A percentile compares a stretch with the other conserved stretches of the same genome.
These are phyloP conservation scores for Agapostemon virescens DNA, from an alignment of 2,888 invertebrate species.

Conservation along the genomic window DNA sequence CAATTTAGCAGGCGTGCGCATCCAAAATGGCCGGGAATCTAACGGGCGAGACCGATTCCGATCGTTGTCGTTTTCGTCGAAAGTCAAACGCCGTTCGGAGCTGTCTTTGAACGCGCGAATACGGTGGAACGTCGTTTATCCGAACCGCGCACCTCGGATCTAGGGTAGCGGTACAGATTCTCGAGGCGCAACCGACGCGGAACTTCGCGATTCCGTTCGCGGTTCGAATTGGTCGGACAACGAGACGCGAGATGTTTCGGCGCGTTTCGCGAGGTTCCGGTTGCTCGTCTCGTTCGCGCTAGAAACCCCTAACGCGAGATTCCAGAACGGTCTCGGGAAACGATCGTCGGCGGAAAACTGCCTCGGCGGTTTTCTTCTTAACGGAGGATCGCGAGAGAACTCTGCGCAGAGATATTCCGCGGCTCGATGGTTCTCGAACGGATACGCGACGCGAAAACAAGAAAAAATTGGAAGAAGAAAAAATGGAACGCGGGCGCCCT, in stretches of 20 bases:
- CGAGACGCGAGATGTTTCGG: too few relatives aligned
- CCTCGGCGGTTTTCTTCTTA: neutral
- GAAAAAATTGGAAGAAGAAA: neutral
- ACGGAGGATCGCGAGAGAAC: neutral
- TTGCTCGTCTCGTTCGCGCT: too few relatives aligned
- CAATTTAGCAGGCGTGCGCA: constrained; percentile 49
- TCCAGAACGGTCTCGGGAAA: neutral
- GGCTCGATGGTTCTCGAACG: neutral
- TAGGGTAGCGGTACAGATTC: too few relatives aligned
- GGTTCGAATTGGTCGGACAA: too few relatives aligned
- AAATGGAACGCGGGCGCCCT: constrained; percentile 46
- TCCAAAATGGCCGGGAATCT: constrained; percentile 12
- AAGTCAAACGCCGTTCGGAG: neutral
- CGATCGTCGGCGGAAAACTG: neutral
- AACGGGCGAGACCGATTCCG: neutral
- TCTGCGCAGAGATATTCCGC: neutral
- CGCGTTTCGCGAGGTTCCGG: too few relatives aligned
- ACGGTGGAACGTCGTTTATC: too few relatives aligned
- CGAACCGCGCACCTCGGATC: too few relatives aligned
- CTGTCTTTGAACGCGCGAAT: too few relatives aligned
- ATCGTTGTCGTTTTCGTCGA: neutral
- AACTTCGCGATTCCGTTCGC: too few relatives aligned
- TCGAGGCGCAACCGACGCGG: too few relatives aligned
- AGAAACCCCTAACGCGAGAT: too few relatives aligned
- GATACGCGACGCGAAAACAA: neutral